phyloP scores from a whole-genome alignment of 2,113 vertebrate species.

The Sialia sialis region DNA sequence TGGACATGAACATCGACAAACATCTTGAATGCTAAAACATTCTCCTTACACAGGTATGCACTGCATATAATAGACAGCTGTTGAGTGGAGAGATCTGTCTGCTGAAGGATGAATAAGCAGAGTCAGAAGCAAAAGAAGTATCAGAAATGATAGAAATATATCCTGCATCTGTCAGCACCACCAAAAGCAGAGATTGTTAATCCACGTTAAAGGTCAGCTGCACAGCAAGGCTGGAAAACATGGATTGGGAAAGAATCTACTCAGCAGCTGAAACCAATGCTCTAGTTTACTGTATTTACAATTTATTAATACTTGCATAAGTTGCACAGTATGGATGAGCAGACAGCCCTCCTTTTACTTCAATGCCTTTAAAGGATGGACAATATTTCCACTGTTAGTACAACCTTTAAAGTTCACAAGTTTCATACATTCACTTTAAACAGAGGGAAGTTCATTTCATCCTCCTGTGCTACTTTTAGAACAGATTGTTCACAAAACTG shows the following conservation, averaged over 20 bases:
- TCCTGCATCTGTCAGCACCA: constrained; percentile 3
- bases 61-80: not conserved
- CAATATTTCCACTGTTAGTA: not conserved
- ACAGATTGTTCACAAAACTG: not conserved
- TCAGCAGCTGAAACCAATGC: constrained; percentile 30
- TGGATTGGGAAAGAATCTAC: not conserved
- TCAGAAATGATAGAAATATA: not conserved
- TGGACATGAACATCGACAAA: not conserved
- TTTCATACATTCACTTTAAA: not conserved
- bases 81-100: not conserved
- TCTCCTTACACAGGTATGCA: not conserved
- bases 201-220: not conserved
- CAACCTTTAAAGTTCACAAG: not conserved
- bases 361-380: not conserved
- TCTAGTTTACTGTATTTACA: not conserved
- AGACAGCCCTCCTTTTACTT: not conserved
- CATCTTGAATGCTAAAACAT: not conserved
- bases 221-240: not conserved
- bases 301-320: not conserved
- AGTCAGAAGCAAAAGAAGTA: constrained; percentile 26
- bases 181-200: not conserved
- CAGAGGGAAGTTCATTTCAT: not conserved
- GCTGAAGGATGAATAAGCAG: not conserved
- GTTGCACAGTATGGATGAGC: not conserved
- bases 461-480: not conserved